Evolutionary conservation across 2,113 vertebrate genomes (phyloP), one percentile per base, ranked within the genome.

Genomic region (Kryptolebias marmoratus): DNA sequence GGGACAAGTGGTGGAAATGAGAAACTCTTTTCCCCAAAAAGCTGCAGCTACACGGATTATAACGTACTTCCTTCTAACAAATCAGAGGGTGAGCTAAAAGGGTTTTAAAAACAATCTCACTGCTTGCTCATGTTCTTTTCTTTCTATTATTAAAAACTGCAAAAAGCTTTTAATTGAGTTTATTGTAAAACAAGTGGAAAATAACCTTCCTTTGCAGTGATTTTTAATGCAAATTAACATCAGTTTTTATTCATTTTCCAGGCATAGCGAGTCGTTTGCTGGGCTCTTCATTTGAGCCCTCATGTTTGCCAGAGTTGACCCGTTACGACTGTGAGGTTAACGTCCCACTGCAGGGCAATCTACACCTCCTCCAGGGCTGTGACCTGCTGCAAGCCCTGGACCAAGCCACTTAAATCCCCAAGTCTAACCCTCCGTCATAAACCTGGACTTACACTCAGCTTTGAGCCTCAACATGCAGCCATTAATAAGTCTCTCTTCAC

Each of bases 301-400:
- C 93, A 90, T 92, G 93, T 84, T 88, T 99, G 93, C 98, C 98
- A 0, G 95, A 99, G 92, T 81, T 99, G 94, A 99, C 97, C 1
- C 95, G 97, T 71, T 98, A 99, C 44, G 97, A 99, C 95, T 99
- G 98, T 75, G 98, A 99, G 93, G 97, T 99, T 85, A 99, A 99
- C 14, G 85, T 98, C 53, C 97, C 98, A 0, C 94, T 99, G 72
- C 87, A 95, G 72, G 96, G 96, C 56, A 96, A 90, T 87, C 95
- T 96, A 44, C 95, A 94, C 14, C 96, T 99, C 86, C 95, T 99
- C 59, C 98, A 99, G 88, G 98, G 98, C 79, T 92, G 96, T 2
- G 97, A 98, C 74, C 95, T 99, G 79, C 96, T 99, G 79, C 89
- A 92, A 87, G 98, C 97, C 1, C 94, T 99, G 86, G 97, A 99